Evolutionary conservation across 2,888 invertebrate genomes (phyloP).

Genomic region (Andrena praecox): DNA sequence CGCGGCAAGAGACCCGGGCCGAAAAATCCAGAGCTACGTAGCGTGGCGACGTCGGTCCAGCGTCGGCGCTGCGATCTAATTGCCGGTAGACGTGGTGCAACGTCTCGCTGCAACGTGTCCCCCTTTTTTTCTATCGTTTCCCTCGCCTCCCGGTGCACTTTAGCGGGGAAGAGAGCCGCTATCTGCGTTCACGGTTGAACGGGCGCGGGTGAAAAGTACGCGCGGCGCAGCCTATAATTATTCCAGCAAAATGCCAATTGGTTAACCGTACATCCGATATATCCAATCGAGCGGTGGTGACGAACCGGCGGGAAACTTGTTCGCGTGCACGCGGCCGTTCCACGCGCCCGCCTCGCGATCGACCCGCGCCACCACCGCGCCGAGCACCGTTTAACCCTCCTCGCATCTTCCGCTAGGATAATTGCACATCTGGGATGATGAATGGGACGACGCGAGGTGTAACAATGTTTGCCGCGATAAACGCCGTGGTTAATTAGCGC

Average conservation of each 20-base stretch:
- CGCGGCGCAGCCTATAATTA: constrained; percentile 66
- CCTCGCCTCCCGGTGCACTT: constrained; percentile 51
- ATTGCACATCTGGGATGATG: constrained; percentile 23
- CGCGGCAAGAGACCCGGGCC: constrained; percentile 11
- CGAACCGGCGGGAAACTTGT: constrained; percentile 51
- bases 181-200: constrained; percentile 71
- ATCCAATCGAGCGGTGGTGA: constrained; percentile 38
- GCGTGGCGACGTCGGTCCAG: constrained; percentile 44
- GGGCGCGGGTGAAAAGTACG: constrained; percentile 71
- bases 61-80: constrained; percentile 58
- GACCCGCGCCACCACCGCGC: neutral
- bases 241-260: constrained; percentile 73
- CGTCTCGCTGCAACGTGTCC: constrained; percentile 63
- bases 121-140: constrained; percentile 32
- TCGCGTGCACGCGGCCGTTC: neutral
- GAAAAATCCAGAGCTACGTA: constrained; percentile 47
- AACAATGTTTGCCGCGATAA: constrained; percentile 6
- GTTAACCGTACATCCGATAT: constrained; percentile 70
- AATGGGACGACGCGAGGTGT: constrained; percentile 17
- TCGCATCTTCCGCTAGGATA: constrained; percentile 1
- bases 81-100: constrained; percentile 65
- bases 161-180: constrained; percentile 61
- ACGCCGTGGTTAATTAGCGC: constrained; percentile 25
- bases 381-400: neutral
- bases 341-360: neutral